Evolutionary conservation across 2,888 invertebrate species (phyloP), one percentile per base, ranked within the genome.

Genomic region (Buathra laborator): DNA sequence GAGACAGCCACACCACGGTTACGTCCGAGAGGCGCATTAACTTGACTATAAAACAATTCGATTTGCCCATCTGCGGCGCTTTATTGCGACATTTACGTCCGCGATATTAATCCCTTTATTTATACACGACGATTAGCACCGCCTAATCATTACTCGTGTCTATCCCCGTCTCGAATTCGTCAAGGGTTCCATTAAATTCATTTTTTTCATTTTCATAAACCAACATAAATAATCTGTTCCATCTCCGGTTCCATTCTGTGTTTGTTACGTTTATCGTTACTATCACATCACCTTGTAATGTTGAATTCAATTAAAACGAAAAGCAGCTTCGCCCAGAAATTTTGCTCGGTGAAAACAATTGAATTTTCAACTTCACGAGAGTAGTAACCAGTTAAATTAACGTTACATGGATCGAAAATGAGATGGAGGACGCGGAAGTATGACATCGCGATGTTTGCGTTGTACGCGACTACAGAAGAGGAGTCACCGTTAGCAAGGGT

Each of bases 21-120:
- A 64, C 72, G 72, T 70, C 29, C 74, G 64, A 66, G 53, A 37
- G 24, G 24, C 24, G 24, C 78, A 79, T 43, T 76, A 81, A 43
- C 78, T 29, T 16, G 19, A 70, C 74, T 79, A 71, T 84, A 79
- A 81, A 81, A 81, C 78, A 74, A 78, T 81, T 81, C 84, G 84
- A 81, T 81, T 78, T 85, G 81, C 78, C 74, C 78, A 77, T 81
- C 79, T 56, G 53, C 78, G 51, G 48, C 66, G 70, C 68, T 78
- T 71, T 81, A 78, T 78, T 74, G 68, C 62, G 48, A 72, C 80
- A 64, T 48, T 53, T 51, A 66, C 78, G 74, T 77, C 68, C 78
- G 56, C 70, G 75, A 68, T 78, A 43, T 83, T 75, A 32, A 51
- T 68, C 51, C 24, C 32, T 46, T 75, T 62, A 74, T 81, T 76